Base-by-base conservation (phyloP, 2,888 invertebrate genomes). In the Graphium colonna region DNA sequence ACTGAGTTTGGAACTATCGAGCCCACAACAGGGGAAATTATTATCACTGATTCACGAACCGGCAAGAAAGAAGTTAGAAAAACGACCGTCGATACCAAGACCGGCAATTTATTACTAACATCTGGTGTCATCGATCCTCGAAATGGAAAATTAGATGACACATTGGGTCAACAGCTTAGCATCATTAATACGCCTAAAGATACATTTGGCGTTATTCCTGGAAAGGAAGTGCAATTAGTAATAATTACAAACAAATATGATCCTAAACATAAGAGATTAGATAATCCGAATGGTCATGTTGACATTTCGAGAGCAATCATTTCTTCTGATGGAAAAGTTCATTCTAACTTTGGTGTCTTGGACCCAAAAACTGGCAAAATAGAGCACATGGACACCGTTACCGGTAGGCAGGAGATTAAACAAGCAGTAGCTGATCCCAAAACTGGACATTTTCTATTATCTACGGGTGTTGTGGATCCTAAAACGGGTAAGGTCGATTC, bases 41-140 rank as follows among this genome's bases (percentile, higher is more conserved):
- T 91, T 45, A 77, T 92, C 0, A 86, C 91, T 36, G 92, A 94
- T 58, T 91, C 92, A 9, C 75, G 89, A 10, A 92, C 93, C 0
- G 93, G 93, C 15, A 92, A 93, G 66, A 91, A 90, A 49, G 93
- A 93, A 66, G 69, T 91, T 1, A 91, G 92, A 64, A 92, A 93
- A 72, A 93, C 94, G 1, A 83, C 89, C 53, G 82, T 92, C 58
- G 93, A 94, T 75, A 83, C 92, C 0, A 92, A 92, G 70, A 92
- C 93, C 0, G 93, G 93, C 48, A 91, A 91, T 68, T 66, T 93
- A 44, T 81, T 92, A 45, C 71, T 91, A 1, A 85, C 86, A n/a
- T 90, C 93, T 33, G 91, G 91, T 1, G 91, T 91, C 13, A 72
- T 89, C 33, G 92, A 92, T 65, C 92, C 92, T 1, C 88, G 85